Evolutionary conservation across 2,113 vertebrate genomes (phyloP).

Genomic region (Thryonomys swinderianus): DNA sequence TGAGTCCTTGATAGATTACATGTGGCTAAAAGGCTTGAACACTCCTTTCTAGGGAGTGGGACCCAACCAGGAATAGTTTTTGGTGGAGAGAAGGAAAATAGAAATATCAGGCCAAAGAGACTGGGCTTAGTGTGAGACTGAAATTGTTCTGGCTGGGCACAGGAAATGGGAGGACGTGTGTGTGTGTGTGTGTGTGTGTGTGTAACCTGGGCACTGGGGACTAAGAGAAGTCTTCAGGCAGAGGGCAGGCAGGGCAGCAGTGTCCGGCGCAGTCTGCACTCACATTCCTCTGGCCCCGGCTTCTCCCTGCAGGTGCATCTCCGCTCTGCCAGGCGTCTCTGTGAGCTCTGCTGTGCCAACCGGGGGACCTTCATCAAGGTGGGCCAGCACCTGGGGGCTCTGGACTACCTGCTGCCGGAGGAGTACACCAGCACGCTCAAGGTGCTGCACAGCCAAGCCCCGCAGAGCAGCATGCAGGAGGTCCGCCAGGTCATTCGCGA

Average conservation of each 20-base stretch:
- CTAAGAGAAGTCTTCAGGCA: not conserved
- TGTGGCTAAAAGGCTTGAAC: not conserved
- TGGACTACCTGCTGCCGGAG: constrained; percentile 96
- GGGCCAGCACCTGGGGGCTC: constrained; percentile 96
- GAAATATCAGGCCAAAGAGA: not conserved
- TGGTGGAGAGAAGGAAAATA: not conserved
- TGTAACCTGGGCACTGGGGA: not conserved
- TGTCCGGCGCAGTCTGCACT: not conserved
- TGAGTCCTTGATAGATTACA: not conserved
- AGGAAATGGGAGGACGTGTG: not conserved
- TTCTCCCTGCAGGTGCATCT: constrained; percentile 90
- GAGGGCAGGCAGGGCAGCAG: not conserved
- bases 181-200: no score
- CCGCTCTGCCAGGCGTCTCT: constrained; percentile 94
- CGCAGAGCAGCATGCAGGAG: constrained; percentile 93
- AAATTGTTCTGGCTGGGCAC: not conserved
- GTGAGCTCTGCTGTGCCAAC: constrained; percentile 96
- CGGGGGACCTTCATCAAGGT: constrained; percentile 99
- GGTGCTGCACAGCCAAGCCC: constrained; percentile 95
- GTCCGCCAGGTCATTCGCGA: constrained; percentile 94
- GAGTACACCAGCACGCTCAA: constrained; percentile 97
- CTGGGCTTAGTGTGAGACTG: not conserved
- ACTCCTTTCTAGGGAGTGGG: not conserved
- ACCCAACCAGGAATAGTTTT: not conserved
- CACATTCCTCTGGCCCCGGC: not conserved